Evolutionary conservation across 2,888 invertebrate species (phyloP).

Genomic region (Theretra japonica): DNA sequence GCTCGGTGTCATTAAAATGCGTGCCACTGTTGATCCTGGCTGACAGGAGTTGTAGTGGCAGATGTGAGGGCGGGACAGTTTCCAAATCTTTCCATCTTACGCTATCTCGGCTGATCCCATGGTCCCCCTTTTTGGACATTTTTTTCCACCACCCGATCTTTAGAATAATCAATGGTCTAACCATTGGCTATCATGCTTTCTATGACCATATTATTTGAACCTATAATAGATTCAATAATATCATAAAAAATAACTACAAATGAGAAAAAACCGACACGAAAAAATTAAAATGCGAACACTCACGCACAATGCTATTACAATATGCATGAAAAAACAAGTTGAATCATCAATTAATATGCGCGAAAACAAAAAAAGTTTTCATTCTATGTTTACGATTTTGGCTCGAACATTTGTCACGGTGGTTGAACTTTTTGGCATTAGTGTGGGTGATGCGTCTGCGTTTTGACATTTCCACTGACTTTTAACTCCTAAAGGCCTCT

Average conservation of each 20-base stretch:
- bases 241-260: neutral
- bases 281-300: neutral
- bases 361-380: neutral
- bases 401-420: neutral
- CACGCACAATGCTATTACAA: neutral
- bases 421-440: constrained; percentile 22
- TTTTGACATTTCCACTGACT: constrained; percentile 10
- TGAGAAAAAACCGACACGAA: neutral
- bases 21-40: too few species aligned
- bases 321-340: constrained; percentile 5
- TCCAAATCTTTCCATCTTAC: too few species aligned
- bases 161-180: too few species aligned
- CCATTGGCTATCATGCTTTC: too few species aligned
- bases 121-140: too few species aligned
- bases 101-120: too few species aligned
- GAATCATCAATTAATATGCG: neutral
- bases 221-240: too few species aligned
- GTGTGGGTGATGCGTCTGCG: neutral
- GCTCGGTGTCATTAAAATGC: too few species aligned
- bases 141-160: too few species aligned
- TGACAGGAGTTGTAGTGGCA: too few species aligned
- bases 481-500: neutral
- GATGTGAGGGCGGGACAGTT: too few species aligned
- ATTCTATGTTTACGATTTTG: neutral
- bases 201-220: too few species aligned